A percentile compares a stretch with the other conserved stretches of the same genome.
Evolutionary conservation across 1,140 invertebrate genomes (phyloP).

Genomic region (Zaprionus vittiger): DNA sequence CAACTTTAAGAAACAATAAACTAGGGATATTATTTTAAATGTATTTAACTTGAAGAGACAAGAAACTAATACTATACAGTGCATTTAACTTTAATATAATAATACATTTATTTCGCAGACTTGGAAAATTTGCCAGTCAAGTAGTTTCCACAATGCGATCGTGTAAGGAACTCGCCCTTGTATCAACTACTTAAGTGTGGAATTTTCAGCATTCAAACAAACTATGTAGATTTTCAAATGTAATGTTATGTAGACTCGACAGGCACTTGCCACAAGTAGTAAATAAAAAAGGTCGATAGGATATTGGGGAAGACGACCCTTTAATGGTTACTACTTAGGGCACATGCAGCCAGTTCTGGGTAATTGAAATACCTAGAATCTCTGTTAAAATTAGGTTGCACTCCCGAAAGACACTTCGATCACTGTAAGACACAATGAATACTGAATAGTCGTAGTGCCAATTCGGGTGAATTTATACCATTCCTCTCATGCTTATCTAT

Average conservation of each 20-base stretch:
- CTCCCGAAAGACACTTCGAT: not conserved
- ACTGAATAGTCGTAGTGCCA: constrained; percentile 7
- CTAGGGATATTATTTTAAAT: no score
- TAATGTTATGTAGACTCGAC: not conserved
- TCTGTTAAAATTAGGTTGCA: not conserved
- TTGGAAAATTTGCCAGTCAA: constrained; percentile 54
- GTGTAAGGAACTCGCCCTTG: constrained; percentile 49
- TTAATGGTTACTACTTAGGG: constrained; percentile 75
- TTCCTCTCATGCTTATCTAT: not conserved
- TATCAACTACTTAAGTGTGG: constrained; percentile 71
- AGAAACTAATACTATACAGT: not conserved
- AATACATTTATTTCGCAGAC: not conserved
- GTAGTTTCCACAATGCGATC: constrained; percentile 69
- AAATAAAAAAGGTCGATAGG: constrained; percentile 54
- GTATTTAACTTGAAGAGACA: not conserved
- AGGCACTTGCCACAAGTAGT: constrained; percentile 56
- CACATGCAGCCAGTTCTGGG: constrained; percentile 9
- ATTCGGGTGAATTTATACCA: constrained; percentile 53
- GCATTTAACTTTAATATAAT: not conserved
- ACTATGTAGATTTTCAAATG: not conserved
- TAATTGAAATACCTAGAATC: not conserved
- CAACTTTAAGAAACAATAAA: no score
- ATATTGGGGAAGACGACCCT: constrained; percentile 36
- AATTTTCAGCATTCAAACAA: constrained; percentile 28
- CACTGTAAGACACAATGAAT: not conserved